Evolutionary conservation across 2,888 invertebrate genomes (phyloP), one percentile per base, ranked within the genome.

Genomic region (Mayetiola destructor): DNA sequence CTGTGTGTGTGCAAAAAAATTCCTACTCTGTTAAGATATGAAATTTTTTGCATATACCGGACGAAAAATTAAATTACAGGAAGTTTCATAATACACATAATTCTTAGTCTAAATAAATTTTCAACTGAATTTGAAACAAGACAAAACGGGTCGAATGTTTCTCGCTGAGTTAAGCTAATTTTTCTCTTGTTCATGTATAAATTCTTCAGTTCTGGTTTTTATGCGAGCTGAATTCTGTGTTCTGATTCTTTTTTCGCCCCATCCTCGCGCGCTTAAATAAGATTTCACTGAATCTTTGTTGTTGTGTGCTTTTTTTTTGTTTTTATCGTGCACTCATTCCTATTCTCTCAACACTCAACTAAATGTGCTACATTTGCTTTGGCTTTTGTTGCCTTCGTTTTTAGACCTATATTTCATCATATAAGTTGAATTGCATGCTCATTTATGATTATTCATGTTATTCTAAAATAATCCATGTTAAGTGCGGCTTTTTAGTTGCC

Each of bases 1-100:
- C 23, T 4, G 21, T 40, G 23, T 20, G 42, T 27, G 32, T 12
- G 32, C 8, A 9, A 12, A 48, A 48, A 48, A 27, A 48, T 48
- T 48, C 27, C 48, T 27, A 27, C 48, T 48, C 48, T 23, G 48
- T 27, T 48, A 48, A 48, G 27, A 27, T 48, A 48, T 48, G 48
- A 27, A 48, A 48, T 27, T 48, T 48, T 48, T 48, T 48, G 27
- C 48, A 48, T 37, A 42, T 18, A 48, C 56, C 39, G 56, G 56
- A 56, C 27, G 39, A 37, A 30, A 29, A 56, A 56, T 42, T 56
- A 39, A 56, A 56, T 56, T 56, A 56, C 56, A 56, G 56, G 56
- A 56, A 56, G 56, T 56, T 56, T 42, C 27, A 35, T 39, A 48
- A 48, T 48, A 48, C 27, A 48, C 48, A 48, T 48, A 48, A 48